Evolutionary conservation across 2,113 vertebrate species (phyloP), one percentile per base, ranked within the genome.

Genomic region (Hydrolagus affinis): DNA sequence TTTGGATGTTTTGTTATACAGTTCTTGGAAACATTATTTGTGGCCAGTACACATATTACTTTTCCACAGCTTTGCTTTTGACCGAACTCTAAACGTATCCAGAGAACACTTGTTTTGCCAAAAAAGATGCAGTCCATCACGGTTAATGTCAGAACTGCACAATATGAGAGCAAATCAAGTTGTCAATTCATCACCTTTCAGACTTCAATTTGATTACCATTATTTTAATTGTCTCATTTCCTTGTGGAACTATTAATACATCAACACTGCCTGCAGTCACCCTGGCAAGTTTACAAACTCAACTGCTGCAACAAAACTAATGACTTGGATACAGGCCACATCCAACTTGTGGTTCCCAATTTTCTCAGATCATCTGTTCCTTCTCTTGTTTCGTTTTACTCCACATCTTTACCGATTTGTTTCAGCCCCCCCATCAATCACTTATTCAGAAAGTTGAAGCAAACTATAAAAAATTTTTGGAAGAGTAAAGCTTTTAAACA

Each of bases 181-280:
- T 87, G 89, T 88, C 86, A 86, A 89, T 88, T 88, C 86, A 86
- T 90, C 86, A 19, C 89, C 88, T 87, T 87, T 83, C 87, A 74
- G 86, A 89, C 86, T 86, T 90, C 86, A 87, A 91, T 89, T 87
- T 89, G 87, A 88, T 87, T 87, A 75, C 88, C 87, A 89, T 87
- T 89, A 89, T 91, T 92, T 89, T 93, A 93, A 92, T 91, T 92
- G 88, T 89, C 90, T 92, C 86, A 90, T 92, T 94, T 92, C 89
- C 91, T 92, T 91, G 86, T 89, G 89, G 90, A 92, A 87, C 87
- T 80, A 87, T 89, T 89, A 88, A 86, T 87, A 87, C 87, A 70
- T 90, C 85, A 89, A 87, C 85, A 86, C 90, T 90, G 87, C 87
- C 89, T 87, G 88, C 88, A 90, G 92, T 89, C 90, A 86, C 90